phyloP scores from a whole-genome alignment of 2,888 invertebrate genomes.

The Epirrhoe tristata region DNA sequence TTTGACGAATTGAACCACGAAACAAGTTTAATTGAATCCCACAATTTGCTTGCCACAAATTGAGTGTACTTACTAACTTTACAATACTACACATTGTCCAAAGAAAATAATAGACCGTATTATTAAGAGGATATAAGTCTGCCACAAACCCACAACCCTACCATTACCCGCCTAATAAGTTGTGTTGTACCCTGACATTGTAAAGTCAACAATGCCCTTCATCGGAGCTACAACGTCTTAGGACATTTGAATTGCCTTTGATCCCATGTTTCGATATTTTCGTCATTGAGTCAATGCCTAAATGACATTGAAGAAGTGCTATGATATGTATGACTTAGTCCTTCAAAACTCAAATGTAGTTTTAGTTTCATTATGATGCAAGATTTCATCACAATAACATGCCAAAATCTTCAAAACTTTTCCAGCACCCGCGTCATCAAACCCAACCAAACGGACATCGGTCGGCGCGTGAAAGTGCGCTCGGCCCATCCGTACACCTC shows the following conservation, averaged over 20 bases:
- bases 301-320: not conserved
- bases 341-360: too few relatives aligned
- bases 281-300: not conserved
- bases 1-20: not conserved
- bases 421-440: slow-evolving; percentile 96
- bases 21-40: not conserved
- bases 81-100: slow-evolving; percentile 1
- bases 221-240: not conserved
- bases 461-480: slow-evolving; percentile 93
- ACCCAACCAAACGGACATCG: slow-evolving; percentile 95
- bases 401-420: slow-evolving; percentile 45
- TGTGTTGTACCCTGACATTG: slow-evolving; percentile 5
- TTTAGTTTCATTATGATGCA: not conserved
- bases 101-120: not conserved
- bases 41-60: not conserved
- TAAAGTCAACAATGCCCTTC: slow-evolving; percentile 1
- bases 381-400: not conserved
- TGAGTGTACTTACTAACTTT: not conserved
- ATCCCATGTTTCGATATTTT: not conserved
- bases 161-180: not conserved
- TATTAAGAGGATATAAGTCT: not conserved
- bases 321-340: not conserved
- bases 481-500: slow-evolving; percentile 73
- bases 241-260: not conserved
- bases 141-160: not conserved